Evolutionary conservation across 1,140 invertebrate species (phyloP), one percentile per base, ranked within the genome.

Genomic region (Bombus breviceps): DNA sequence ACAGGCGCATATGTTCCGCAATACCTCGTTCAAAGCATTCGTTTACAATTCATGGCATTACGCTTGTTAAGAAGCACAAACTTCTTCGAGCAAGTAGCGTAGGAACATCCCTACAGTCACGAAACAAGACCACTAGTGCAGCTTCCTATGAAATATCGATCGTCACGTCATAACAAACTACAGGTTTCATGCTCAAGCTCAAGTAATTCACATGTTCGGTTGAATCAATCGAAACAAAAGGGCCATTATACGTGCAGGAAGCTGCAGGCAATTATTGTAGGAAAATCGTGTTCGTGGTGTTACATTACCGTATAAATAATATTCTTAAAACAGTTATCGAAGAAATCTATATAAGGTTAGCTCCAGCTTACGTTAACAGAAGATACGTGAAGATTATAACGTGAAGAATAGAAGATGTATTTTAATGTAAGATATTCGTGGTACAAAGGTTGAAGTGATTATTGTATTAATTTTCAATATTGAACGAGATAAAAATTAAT

Each of bases 91-190:
- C 53, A 37, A 41, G 37, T 28, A 74, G 28, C 43, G 34, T 28
- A 37, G 43, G 43, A 53, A 71, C 47, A 43, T 66, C 39, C 13
- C 10, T 34, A 69, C n/a, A 62, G n/a, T 59, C 32, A 34, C 80
- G 53, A 74, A 74, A 74, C 47, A 62, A 73, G 47, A 64, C 37
- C 47, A 39, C 28, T 5, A 37, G 59, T 12, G 39, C 37, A 68
- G 80, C 32, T 73, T 74, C 32, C 69, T 71, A 53, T 62, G 68
- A 82, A 59, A 47, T 82, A 82, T 82, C 80, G 80, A 81, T 81
- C 37, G n/a, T 28, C 68, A 34, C 28, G 47, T n/a, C 47, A 9
- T 41, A 69, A 72, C 53, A 57, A 81, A 73, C 37, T 59, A 41
- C 68, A 1, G 43, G 34, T 81, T 53, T 18, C 78, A 15, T 81